These are phyloP conservation scores for Leptarthrus brevirostris DNA, from an alignment of 2,888 invertebrate genomes.

Conservation along the genomic window DNA sequence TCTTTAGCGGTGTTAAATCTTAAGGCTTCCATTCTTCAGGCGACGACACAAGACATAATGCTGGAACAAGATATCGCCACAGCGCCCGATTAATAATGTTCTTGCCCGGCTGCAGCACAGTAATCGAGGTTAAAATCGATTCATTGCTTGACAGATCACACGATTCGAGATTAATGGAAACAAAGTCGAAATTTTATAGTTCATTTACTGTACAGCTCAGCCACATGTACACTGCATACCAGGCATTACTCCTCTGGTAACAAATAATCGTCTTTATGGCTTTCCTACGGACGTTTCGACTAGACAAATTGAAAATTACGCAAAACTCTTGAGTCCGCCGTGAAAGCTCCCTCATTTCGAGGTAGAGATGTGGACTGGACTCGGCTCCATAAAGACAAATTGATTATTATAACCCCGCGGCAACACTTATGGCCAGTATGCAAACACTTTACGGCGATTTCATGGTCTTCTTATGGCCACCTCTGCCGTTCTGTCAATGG, in stretches of 20 bases:
- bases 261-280: conserved; percentile 45
- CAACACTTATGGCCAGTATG: conserved; percentile 43
- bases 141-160: conserved; percentile 5
- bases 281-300: conserved; percentile 1
- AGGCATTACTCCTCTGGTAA: neutral
- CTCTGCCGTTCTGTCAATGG: conserved; percentile 50
- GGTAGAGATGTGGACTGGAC: neutral
- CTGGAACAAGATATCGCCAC: conserved; percentile 5
- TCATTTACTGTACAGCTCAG: neutral
- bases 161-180: conserved; percentile 28
- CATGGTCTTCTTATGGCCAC: conserved; percentile 52
- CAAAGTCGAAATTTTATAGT: conserved; percentile 39
- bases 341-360: conserved; percentile 37
- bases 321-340: conserved; percentile 10
- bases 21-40: conserved; percentile 7
- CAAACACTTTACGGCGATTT: conserved; percentile 53
- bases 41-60: neutral
- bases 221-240: neutral
- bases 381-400: conserved; percentile 39
- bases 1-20: conserved; percentile 1
- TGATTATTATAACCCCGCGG: conserved; percentile 47
- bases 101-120: neutral
- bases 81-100: neutral
- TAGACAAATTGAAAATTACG: conserved; percentile 48
- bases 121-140: conserved; percentile 8